Base-by-base conservation (phyloP, 2,113 vertebrate species). In the Melanotaenia duboulayi region DNA sequence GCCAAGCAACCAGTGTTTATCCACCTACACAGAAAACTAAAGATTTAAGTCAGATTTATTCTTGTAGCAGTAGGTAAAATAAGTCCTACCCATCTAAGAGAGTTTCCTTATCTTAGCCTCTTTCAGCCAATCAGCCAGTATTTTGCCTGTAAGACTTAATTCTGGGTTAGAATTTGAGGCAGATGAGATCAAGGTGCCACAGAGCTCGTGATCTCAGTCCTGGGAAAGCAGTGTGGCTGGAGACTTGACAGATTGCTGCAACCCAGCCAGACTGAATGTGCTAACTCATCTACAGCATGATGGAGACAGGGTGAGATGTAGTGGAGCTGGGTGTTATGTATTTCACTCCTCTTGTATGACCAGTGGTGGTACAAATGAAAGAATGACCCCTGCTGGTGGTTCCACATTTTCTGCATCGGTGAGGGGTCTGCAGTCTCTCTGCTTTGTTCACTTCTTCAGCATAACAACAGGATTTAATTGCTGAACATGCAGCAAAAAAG, bases 301-400 rank as follows among this genome's bases (percentile, higher is more conserved):
- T 12, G 51, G 69, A 42, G 59, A 58, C 14, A 13, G 44, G 57
- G 9, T 50, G 46, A 60, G 72, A 75, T 39, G 42, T 14, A 70
- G 63, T 35, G 59, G 51, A 58, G 64, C 40, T 49, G 24, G 40
- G 58, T 74, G 55, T 74, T 72, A 42, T 61, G 58, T 20, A 74
- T 75, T 54, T 16, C 11, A 2, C 22, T 77, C 37, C 55, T 25
- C 19, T 22, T 61, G 42, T 71, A 52, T 20, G 35, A 49, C 66
- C 56, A 63, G 11, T 40, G 55, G 57, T 71, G 71, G 56, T 73
- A 51, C 69, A 85, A 82, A 84, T 85, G 71, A 87, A 87, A 89
- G 77, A 64, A 71, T 75, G 86, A 86, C 83, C 88, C 84, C 84
- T 89, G 80, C 83, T 88, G 82, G 78, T 73, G 71, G 77, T 51